Conservation (phyloP, 2,113 vertebrate species). For the Rhegmatorhina hoffmannsi region DNA sequence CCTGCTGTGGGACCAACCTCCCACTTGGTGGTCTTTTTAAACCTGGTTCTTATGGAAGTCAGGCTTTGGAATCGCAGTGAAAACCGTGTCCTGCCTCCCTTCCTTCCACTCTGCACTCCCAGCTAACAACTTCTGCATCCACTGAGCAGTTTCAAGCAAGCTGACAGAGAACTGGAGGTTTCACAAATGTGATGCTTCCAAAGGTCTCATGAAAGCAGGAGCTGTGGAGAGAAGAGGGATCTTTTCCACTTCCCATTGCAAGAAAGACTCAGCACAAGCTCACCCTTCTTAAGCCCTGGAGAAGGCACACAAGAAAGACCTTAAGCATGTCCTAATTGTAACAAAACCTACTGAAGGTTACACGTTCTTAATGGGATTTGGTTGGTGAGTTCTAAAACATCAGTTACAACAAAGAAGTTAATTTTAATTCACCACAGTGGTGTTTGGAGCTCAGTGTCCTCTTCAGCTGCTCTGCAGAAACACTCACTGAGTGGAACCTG, state of each 20-base stretch:
- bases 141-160: not conserved
- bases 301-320: not conserved
- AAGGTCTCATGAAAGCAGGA: not conserved
- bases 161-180: not conserved
- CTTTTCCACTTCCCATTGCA: not conserved
- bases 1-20: not conserved
- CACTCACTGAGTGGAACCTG: accelerated
- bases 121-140: not conserved
- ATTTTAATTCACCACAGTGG: not conserved
- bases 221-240: not conserved
- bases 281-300: not conserved
- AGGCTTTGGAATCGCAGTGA: not conserved
- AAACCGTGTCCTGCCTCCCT: not conserved
- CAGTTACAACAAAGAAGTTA: not conserved
- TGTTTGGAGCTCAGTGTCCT: not conserved
- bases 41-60: not conserved
- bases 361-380: not conserved
- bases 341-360: not conserved
- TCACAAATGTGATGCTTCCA: not conserved
- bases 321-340: not conserved
- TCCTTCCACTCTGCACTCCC: not conserved
- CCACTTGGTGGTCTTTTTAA: not conserved
- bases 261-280: not conserved
- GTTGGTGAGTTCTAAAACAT: not conserved
- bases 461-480: not conserved